Evolutionary conservation across 2,888 invertebrate species (phyloP), one percentile per base, ranked within the genome.

Genomic region (Nymphalis urticae): DNA sequence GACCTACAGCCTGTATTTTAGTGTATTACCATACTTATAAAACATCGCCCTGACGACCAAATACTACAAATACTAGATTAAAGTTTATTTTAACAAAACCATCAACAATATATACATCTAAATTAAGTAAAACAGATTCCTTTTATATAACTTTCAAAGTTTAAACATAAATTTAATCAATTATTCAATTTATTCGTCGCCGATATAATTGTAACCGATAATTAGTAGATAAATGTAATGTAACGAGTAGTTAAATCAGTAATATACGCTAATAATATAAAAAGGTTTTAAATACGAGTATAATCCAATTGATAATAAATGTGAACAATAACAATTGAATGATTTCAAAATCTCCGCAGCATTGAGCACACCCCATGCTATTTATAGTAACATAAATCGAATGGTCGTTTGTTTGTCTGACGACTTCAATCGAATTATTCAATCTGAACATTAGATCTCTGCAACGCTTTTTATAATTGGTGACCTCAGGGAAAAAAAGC

Each of bases 361-460:
- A 70, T 56, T 51, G 50, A 56, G 48, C 48, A 66, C 58, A 66
- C 47, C 56, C 51, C 17, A 53, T 68, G 48, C 64, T 66, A 69
- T 64, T 63, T 68, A 61, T 65, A 63, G 68, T 24, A 7, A 51
- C 48, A 50, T 66, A n/a, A 72, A 66, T 67, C 66, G 59, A 61
- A 68, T 19, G 48, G 42, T 56, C 63, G 66, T 63, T 69, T 64
- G 70, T 72, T 66, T 68, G 68, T 68, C 54, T 58, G 63, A 66
- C 58, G 50, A n/a, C 27, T 64, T 70, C 59, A 72, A 72, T 72
- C 66, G 65, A 70, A 72, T 72, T 66, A 72, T 72, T 64, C 68
- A 68, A 72, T 72, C 66, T 66, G 70, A 50, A 32, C 60, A 58
- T 54, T 63, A 69, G 64, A 66, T 61, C 68, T 48, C 68, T 59